Evolutionary conservation across 2,113 vertebrate genomes (phyloP), one percentile per base, ranked within the genome.

Genomic region (Sorex fumeus): DNA sequence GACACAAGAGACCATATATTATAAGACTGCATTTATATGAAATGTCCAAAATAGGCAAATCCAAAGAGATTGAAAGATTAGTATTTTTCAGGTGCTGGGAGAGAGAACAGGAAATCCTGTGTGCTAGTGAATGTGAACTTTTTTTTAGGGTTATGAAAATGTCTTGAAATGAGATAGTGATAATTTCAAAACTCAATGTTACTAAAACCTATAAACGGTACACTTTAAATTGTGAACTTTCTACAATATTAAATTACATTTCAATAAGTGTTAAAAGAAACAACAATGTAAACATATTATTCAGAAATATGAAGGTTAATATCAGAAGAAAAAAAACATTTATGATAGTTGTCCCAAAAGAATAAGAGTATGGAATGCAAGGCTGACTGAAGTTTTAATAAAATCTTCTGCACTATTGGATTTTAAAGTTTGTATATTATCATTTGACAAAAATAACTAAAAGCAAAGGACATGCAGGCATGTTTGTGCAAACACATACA

Each of bases 91-190:
- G 75, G 62, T 85, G 62, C 72, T 69, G 3, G 69, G 9, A 32
- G 18, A 34, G 50, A n/a, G 25, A 92, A 66, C 66, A n/a, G 25
- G 21, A 21, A 74, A 62, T 23, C 6, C 36, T 84, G 40, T 66
- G 28, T 93, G 43, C 74, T 62, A 60, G 43, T 28, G 25, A 4
- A 21, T 84, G 27, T 82, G 70, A 5, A 43, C 5, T 67, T 93
- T 96, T 81, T 94, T 87, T 76, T 66, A 79, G 28, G 75, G 3
- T 78, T 40, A 88, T 80, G 15, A 47, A 90, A 94, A 85, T 85
- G 34, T 77, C 67, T 50, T 90, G 34, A 34, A 94, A 87, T 34
- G 53, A 76, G 50, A 23, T 50, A 72, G 30, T 94, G 47, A 64
- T 69, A 34, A 30, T 76, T 94, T 90, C 67, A 81, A 28, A 84